These are phyloP conservation scores for Crematogaster levior DNA, from an alignment of 2,888 invertebrate species.

Conservation along the genomic window DNA sequence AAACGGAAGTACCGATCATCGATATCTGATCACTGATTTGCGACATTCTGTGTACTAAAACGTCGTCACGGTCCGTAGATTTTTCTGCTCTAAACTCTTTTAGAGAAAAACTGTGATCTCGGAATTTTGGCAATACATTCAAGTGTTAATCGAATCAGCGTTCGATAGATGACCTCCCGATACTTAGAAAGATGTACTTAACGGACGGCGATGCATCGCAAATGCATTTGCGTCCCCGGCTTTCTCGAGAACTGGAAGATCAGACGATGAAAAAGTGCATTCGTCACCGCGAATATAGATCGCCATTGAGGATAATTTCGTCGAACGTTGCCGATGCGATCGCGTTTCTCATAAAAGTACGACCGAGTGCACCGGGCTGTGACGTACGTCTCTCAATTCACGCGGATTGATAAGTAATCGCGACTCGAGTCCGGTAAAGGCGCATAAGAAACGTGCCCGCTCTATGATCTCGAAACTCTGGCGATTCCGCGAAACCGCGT, in stretches of 20 bases:
- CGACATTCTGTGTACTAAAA: not conserved
- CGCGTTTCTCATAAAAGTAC: conserved; percentile 14
- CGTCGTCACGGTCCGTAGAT: not conserved
- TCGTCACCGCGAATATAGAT: conserved; percentile 32
- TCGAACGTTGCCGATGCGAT: not conserved
- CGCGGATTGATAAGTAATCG: conserved; percentile 18
- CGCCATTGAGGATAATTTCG: conserved; percentile 32
- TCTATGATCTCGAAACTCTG: not conserved
- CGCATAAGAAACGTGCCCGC: not conserved
- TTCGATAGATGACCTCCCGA: not conserved
- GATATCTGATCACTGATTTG: conserved; percentile 3
- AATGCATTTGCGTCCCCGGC: conserved; percentile 18
- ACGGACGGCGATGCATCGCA: not conserved
- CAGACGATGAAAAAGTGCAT: conserved; percentile 16
- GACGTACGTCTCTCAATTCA: conserved; percentile 5
- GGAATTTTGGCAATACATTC: not conserved
- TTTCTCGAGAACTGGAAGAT: conserved; percentile 3
- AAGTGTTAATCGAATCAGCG: conserved; percentile 21
- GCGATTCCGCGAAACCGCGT: conserved; percentile 37
- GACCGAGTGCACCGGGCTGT: conserved; percentile 1
- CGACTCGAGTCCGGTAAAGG: not conserved
- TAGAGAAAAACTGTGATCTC: not conserved
- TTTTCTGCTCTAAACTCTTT: not conserved
- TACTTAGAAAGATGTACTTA: not conserved
- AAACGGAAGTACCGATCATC: not conserved